A percentile compares a stretch with the other conserved stretches of the same genome.
Conservation (phyloP, 2,888 invertebrate genomes). For the Calameuta pallipes region DNA sequence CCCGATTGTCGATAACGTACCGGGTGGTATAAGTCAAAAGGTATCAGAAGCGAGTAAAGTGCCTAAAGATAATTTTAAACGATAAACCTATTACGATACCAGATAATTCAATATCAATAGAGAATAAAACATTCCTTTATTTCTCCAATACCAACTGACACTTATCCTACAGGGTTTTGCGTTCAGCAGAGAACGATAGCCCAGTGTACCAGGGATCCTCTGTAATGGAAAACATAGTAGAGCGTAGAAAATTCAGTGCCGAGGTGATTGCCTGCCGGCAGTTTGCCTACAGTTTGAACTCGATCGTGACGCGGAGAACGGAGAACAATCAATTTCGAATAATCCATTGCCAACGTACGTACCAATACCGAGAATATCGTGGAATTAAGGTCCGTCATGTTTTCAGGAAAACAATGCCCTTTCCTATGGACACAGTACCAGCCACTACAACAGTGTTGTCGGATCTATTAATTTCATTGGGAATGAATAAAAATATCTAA, state of each 20-base stretch:
- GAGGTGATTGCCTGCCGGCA: slow-evolving; percentile 28
- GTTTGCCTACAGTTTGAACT: slow-evolving; percentile 31
- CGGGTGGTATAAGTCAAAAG: background rate
- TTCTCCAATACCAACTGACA: background rate
- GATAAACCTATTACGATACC: background rate
- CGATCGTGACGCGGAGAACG: slow-evolving; percentile 23
- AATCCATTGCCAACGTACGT: slow-evolving; percentile 13
- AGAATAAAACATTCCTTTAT: background rate
- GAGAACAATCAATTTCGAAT: slow-evolving; percentile 35
- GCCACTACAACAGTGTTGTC: background rate
- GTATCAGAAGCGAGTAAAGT: background rate
- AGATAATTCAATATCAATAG: too few relatives aligned
- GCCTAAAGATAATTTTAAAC: background rate
- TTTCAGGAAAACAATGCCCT: too few relatives aligned
- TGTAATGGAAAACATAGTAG: background rate
- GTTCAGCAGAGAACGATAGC: background rate
- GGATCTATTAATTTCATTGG: background rate
- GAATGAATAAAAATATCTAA: background rate
- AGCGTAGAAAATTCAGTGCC: background rate
- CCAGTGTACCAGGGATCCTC: background rate
- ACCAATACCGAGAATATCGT: background rate
- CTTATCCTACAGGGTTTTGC: background rate
- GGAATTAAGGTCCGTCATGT: background rate
- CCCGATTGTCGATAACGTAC: background rate
- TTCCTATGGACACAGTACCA: background rate